Base-by-base conservation (phyloP, 2,113 vertebrate species). In the Thamnaconus septentrionalis region DNA sequence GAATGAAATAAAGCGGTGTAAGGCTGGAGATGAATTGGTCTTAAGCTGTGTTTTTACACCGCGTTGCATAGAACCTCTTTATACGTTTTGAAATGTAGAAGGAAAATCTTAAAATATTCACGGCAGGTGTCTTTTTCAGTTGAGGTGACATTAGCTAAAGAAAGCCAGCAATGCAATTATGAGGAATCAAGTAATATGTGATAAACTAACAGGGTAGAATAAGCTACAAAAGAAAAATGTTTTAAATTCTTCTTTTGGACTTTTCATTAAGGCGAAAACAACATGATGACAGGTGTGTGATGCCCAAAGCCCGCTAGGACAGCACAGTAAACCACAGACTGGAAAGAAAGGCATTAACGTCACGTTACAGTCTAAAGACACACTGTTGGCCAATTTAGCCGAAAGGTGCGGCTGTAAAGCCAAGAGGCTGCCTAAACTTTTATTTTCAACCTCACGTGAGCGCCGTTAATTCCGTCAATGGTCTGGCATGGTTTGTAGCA, bases 301-400 rank as follows among this genome's bases (percentile, higher is more conserved):
- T 60, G 63, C 50, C 46, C 18, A 8, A 71, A 62, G 41, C 68
- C 59, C 56, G 49, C 57, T 7, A 60, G 53, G 59, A 69, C 56
- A 53, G 51, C 53, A 39, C 9, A 47, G 40, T 48, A 60, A 76
- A 76, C 44, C 49, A 66, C 65, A 71, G 46, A 65, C 10, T 61
- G 43, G 48, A 73, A 62, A 78, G 71, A 64, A 73, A 69, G 69
- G 54, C 48, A 68, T 81, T 62, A 64, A 76, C 73, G 64, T 76
- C 43, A 64, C 59, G 61, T 71, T 72, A 75, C 60, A 65, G 7
- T 0, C 54, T 56, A 69, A 75, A 75, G 58, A 69, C 46, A 55
- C 63, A 79, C 71, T 70, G 53, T 66, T 66, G 70, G 47, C 67
- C 52, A 56, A 69, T 83, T 84, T 78, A 69, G 63, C 52, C 68